phyloP scores from a whole-genome alignment of 2,888 invertebrate species.

The Cheilosia scutellata region DNA sequence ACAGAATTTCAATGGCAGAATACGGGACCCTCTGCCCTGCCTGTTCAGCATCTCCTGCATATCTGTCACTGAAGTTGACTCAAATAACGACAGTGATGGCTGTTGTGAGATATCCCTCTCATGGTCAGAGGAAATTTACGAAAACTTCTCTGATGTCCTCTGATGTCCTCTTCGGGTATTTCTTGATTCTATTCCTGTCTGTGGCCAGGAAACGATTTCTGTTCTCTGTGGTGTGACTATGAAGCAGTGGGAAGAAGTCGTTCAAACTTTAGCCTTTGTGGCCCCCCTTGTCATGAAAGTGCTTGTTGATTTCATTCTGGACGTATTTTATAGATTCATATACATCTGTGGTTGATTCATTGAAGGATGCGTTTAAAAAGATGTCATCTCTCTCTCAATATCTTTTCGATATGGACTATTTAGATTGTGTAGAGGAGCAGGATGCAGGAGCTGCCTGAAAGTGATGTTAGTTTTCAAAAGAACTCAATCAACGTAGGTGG shows the following conservation, averaged over 20 bases:
- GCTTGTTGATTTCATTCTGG: background rate
- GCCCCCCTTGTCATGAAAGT: background rate
- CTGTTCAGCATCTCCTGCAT: conserved; percentile 39
- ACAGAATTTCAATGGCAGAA: background rate
- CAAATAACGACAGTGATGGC: conserved; percentile 53
- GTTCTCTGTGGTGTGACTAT: conserved; percentile 15
- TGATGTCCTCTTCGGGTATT: background rate
- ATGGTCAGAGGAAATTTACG: conserved; percentile 30
- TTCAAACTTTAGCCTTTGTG: conserved; percentile 36
- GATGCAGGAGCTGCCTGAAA: no score
- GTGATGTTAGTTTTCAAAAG: conserved; percentile 5
- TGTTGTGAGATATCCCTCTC: conserved; percentile 31
- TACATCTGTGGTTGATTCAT: background rate
- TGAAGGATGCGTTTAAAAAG: background rate
- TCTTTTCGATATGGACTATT: background rate
- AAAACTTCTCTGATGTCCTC: conserved; percentile 30
- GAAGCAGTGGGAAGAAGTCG: conserved; percentile 6
- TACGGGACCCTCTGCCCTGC: conserved; percentile 5
- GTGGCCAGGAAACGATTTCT: conserved; percentile 45
- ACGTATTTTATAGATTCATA: conserved; percentile 3
- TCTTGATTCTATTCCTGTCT: conserved; percentile 32
- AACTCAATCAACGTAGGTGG: conserved; percentile 24
- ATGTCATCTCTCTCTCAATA: background rate
- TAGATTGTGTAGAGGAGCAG: no score
- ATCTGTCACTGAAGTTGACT: conserved; percentile 54